Conservation (phyloP, 2,113 vertebrate genomes). For the Pomatorhinus ruficollis region DNA sequence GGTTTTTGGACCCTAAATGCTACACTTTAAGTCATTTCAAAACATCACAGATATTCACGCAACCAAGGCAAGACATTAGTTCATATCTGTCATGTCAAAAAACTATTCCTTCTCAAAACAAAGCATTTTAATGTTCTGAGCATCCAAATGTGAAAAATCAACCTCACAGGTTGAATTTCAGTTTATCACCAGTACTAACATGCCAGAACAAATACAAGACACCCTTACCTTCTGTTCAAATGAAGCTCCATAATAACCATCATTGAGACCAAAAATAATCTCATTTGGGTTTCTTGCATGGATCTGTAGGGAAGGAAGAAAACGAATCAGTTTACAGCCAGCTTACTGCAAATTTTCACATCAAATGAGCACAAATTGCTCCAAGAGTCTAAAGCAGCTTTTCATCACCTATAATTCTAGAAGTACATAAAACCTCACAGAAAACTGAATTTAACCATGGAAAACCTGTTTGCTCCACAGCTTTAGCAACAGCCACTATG, state of each 20-base stretch:
- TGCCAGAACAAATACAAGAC: not conserved
- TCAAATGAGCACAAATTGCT: not conserved
- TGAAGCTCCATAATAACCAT: conserved; percentile 97
- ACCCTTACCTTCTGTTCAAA: conserved; percentile 90
- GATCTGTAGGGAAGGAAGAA: conserved; percentile 79
- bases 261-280: conserved; percentile 96
- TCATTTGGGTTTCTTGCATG: conserved; percentile 95
- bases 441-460: not conserved
- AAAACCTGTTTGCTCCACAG: not conserved
- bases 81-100: not conserved
- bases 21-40: not conserved
- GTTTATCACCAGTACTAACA: not conserved
- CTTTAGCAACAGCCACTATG: not conserved
- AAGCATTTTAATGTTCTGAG: not conserved
- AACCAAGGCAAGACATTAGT: not conserved
- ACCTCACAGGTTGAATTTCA: not conserved
- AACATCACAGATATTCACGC: not conserved
- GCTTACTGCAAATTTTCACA: not conserved
- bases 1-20: not conserved
- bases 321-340: not conserved
- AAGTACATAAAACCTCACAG: not conserved
- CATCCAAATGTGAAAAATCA: not conserved
- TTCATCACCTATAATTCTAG: not conserved
- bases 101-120: not conserved
- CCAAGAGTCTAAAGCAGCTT: not conserved